Base-by-base conservation (phyloP, 2,113 vertebrate species). In the Eretmochelys imbricata region DNA sequence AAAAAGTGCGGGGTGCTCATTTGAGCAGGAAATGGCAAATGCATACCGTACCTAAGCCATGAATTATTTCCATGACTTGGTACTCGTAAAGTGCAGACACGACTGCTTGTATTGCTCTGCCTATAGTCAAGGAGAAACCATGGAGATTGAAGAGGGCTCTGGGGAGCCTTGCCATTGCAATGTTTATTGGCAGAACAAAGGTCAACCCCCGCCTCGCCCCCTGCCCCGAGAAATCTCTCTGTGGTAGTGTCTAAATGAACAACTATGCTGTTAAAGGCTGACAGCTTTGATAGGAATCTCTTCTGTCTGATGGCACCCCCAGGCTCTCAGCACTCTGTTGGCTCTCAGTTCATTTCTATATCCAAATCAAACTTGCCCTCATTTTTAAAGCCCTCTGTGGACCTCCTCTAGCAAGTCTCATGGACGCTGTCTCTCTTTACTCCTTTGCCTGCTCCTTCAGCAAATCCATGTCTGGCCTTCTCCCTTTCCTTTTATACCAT, bases 1-100 rank as follows among this genome's bases (percentile, higher is more conserved):
- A 35, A 6, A 76, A 54, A 4, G 2, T 1, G 2, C 6, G 4
- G 2, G 0, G 8, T 14, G 3, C 4, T 4, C 31, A 2, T 16
- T 20, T 4, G 9, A 59, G 14, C 24, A 4, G n/a, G 7, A 29
- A 20, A 51, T 38, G 75, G 55, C 78, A 72, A 10, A 51, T 5
- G 38, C 38, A 76, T 76, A 76, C 27, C 7, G 4, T 10, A 29
- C 69, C 31, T 50, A 29, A n/a, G 57, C 11, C 51, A 22, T 51
- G 46, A 85, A 51, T 17, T 17, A 8, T 29, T 51, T 4, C 10
- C 86, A 51, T n/a, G 42, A 55, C 50, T 8, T 79, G 65, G 54
- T 14, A n/a, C 12, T 48, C 16, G 17, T 80, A 31, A 69, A 50
- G 51, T 59, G 53, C 6, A 29, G 38, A 78, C 84, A 88, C 2